Percentiles rank a stretch among this genome's conserved stretches.
These are phyloP conservation scores for Procavia capensis DNA, from an alignment of 2,113 vertebrate species.

Conservation along the genomic window DNA sequence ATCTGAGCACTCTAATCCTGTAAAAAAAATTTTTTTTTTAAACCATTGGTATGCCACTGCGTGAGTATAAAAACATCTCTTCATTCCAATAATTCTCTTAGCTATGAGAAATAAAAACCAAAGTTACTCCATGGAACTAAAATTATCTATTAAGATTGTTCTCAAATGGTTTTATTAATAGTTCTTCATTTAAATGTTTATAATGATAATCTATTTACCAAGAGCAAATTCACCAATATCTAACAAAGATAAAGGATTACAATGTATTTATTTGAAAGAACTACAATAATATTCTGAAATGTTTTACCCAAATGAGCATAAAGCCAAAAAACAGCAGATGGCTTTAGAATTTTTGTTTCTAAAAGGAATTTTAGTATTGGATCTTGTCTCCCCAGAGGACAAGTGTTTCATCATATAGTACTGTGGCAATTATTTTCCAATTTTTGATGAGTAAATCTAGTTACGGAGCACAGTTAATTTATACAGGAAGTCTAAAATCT, in stretches of 20 bases:
- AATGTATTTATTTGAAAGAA: conserved; percentile 45
- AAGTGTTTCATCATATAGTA: conserved; percentile 30
- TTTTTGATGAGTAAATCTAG: conserved; percentile 26
- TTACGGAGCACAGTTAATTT: background rate
- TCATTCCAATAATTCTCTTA: background rate
- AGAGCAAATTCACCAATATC: conserved; percentile 25
- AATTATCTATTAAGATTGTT: conserved; percentile 18
- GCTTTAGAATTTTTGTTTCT: conserved; percentile 58
- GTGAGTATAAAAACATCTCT: conserved; percentile 35
- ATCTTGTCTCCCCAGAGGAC: background rate
- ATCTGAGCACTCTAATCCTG: background rate
- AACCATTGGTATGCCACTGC: background rate
- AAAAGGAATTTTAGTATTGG: conserved; percentile 40
- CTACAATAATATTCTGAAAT: conserved; percentile 10
- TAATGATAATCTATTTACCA: conserved; percentile 32
- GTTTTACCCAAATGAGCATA: conserved; percentile 35
- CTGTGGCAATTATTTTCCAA: conserved; percentile 35
- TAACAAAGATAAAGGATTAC: conserved; percentile 34
- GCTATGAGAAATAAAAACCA: background rate
- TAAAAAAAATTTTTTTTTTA: background rate
- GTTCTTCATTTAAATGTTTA: conserved; percentile 53
- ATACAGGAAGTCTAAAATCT: conserved; percentile 22
- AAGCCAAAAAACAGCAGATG: conserved; percentile 15
- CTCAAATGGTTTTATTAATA: conserved; percentile 45
- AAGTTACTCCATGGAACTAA: background rate